Evolutionary conservation across 2,888 invertebrate species (phyloP).

Genomic region (Smittia sp.): DNA sequence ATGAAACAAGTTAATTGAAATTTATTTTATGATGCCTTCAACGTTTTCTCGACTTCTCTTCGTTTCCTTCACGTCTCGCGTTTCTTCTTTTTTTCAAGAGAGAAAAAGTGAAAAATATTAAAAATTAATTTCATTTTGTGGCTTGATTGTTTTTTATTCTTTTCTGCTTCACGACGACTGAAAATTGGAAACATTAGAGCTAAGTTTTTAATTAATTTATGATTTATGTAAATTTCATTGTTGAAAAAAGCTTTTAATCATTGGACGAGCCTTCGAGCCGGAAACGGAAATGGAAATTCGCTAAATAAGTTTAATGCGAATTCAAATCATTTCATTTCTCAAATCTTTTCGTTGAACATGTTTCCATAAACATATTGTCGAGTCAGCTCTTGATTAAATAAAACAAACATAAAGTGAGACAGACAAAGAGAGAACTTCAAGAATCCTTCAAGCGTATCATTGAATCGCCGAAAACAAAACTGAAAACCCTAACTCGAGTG

Average conservation of each 20-base stretch:
- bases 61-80: conserved; percentile 3
- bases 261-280: not conserved
- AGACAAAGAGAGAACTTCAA: conserved; percentile 17
- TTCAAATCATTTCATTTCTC: not conserved
- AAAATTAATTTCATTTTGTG: conserved; percentile 40
- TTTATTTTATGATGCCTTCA: conserved; percentile 38
- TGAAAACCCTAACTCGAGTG: not conserved
- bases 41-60: conserved; percentile 10
- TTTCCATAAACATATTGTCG: not conserved
- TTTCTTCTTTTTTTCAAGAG: not conserved
- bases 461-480: conserved; percentile 18
- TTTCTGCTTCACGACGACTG: conserved; percentile 29
- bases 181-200: conserved; percentile 23
- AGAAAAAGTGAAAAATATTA: conserved; percentile 27
- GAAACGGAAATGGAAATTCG: conserved; percentile 33
- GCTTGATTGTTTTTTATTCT: conserved; percentile 35
- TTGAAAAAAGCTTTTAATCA: not conserved
- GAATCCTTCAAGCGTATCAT: conserved; percentile 34
- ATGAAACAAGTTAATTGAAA: conserved; percentile 39
- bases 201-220: conserved; percentile 35
- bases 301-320: not conserved
- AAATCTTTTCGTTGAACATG: no score
- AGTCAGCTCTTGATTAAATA: conserved; percentile 32
- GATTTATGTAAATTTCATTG: conserved; percentile 34
- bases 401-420: conserved; percentile 30